These are phyloP conservation scores for Itoplectis maculator DNA, from an alignment of 2,888 invertebrate species.

Conservation along the genomic window DNA sequence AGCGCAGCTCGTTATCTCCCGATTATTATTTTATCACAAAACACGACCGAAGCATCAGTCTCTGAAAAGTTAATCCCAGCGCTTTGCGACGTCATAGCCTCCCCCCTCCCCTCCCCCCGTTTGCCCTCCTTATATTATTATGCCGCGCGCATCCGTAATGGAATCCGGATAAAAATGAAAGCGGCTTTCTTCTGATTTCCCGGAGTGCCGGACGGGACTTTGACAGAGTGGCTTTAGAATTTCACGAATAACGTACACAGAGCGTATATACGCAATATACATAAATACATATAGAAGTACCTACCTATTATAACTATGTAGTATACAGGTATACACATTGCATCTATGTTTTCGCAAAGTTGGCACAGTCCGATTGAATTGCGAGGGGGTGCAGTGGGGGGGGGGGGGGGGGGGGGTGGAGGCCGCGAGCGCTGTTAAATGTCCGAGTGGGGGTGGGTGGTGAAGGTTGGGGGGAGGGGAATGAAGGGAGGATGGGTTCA, in stretches of 20 bases:
- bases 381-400: slow-evolving; percentile 14
- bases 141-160: not conserved
- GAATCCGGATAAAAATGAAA: slow-evolving; percentile 35
- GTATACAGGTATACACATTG: slow-evolving; percentile 1
- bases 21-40: not conserved
- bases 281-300: too few species aligned
- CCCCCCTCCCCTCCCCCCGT: not conserved
- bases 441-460: not conserved
- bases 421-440: slow-evolving; percentile 47
- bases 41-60: not conserved
- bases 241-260: not conserved
- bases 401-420: slow-evolving; percentile 1
- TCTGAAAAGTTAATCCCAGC: not conserved
- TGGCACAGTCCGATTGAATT: slow-evolving; percentile 48
- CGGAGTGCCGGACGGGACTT: not conserved
- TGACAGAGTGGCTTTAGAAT: not conserved
- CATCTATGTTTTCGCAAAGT: slow-evolving; percentile 46
- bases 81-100: not conserved
- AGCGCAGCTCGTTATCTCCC: not conserved
- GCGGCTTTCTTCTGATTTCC: slow-evolving; percentile 29
- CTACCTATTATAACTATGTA: too few species aligned
- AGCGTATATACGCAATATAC: not conserved
- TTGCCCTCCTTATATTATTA: not conserved
- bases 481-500: too few species aligned
- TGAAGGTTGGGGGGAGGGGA: too few species aligned